phyloP scores from a whole-genome alignment of 2,797 vertebrate species.

The Astyanax mexicanus region DNA sequence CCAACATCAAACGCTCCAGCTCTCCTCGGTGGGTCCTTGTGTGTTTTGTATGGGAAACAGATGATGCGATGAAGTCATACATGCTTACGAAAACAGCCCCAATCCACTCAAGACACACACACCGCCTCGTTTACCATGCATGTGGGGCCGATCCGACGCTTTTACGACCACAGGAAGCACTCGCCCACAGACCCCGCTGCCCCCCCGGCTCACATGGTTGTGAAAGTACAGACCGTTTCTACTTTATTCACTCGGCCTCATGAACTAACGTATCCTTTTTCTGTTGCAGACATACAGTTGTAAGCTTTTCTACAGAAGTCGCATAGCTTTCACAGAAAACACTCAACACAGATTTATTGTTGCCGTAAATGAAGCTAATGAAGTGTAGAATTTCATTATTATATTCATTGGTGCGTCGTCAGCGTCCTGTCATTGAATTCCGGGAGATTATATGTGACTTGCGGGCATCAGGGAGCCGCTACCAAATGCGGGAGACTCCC shows the following conservation, averaged over 20 bases:
- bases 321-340: not conserved
- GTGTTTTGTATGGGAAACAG: constrained; percentile 31
- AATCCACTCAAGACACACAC: not conserved
- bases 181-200: constrained; percentile 1
- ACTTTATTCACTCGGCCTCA: not conserved
- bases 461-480: too few species aligned
- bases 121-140: constrained; percentile 27
- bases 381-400: constrained; percentile 16
- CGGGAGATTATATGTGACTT: too few species aligned
- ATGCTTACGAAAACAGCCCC: constrained; percentile 1
- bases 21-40: constrained; percentile 2
- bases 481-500: too few species aligned
- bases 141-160: constrained; percentile 23
- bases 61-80: constrained; percentile 49
- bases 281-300: not conserved
- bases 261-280: not conserved
- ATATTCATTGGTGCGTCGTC: too few species aligned
- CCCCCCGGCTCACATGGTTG: not conserved
- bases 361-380: constrained; percentile 15
- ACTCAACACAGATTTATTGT: constrained; percentile 29
- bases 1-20: constrained; percentile 43
- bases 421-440: too few species aligned
- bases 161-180: constrained; percentile 45
- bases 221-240: not conserved
- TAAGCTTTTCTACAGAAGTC: not conserved